Evolutionary conservation across 53 echinoderm and acorn worm species (phyloP).

Genomic region (Crossaster papposus): DNA sequence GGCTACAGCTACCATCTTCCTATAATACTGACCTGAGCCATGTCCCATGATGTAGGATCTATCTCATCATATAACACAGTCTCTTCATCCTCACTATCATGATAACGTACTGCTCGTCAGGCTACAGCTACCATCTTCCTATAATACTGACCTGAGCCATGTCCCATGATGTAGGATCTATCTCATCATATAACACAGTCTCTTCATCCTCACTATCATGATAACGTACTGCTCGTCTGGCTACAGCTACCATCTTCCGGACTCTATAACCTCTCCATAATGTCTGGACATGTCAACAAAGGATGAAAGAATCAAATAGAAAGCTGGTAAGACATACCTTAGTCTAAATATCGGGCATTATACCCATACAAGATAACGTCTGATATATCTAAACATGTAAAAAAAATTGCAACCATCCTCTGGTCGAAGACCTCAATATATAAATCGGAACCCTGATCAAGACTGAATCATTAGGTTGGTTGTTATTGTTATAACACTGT

Average conservation of each 20-base stretch:
- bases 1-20: no score
- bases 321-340: no score
- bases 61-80: conserved; percentile 71
- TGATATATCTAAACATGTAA: no score
- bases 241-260: conserved; percentile 61
- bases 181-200: conserved; percentile 67
- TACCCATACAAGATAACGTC: no score
- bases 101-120: no score
- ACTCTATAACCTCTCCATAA: conserved; percentile 77
- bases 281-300: conserved; percentile 27
- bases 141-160: conserved; percentile 78
- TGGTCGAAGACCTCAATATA: no score
- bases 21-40: conserved; percentile 77
- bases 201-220: conserved; percentile 67
- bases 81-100: conserved; percentile 69
- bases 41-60: conserved; percentile 75
- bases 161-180: conserved; percentile 77
- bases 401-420: no score
- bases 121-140: no score
- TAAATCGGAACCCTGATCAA: no score
- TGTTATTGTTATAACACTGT: neutral
- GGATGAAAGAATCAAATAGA: neutral
- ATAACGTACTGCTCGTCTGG: conserved; percentile 55
- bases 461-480: no score
- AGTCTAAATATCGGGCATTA: no score